Percentiles rank a stretch among this genome's conserved stretches.
Evolutionary conservation across 1,140 invertebrate species (phyloP).

Genomic region (Papilio dardanus): DNA sequence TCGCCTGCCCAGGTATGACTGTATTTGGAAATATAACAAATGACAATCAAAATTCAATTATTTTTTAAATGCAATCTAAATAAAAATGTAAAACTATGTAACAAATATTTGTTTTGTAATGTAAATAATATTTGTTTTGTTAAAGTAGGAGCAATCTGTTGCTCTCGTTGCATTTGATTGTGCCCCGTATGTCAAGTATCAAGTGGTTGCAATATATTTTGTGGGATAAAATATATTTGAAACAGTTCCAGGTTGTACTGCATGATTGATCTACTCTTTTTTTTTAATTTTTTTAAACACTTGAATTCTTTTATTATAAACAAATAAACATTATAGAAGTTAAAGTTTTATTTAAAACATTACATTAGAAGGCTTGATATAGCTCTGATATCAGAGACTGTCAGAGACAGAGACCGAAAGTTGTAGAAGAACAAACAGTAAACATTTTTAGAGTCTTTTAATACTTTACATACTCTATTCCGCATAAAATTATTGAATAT

Average conservation of each 20-base stretch:
- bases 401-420: constrained; percentile 38
- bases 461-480: too few relatives aligned
- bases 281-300: not conserved
- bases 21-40: too few relatives aligned
- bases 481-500: too few relatives aligned
- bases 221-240: not conserved
- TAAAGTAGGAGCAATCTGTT: not conserved
- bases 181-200: not conserved
- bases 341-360: too few relatives aligned
- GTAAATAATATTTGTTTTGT: not conserved
- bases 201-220: not conserved
- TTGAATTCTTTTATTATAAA: not conserved
- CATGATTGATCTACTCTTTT: not conserved
- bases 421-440: too few relatives aligned
- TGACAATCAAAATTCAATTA: not conserved
- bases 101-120: not conserved
- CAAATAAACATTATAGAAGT: not conserved
- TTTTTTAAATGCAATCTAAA: not conserved
- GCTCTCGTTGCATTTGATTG: not conserved
- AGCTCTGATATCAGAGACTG: constrained; percentile 31
- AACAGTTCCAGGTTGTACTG: not conserved
- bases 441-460: too few relatives aligned
- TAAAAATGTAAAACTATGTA: not conserved
- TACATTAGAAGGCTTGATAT: constrained; percentile 43
- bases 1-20: too few relatives aligned